These are phyloP conservation scores for Zapus hudsonius DNA, from an alignment of 2,113 vertebrate species.

Conservation along the genomic window DNA sequence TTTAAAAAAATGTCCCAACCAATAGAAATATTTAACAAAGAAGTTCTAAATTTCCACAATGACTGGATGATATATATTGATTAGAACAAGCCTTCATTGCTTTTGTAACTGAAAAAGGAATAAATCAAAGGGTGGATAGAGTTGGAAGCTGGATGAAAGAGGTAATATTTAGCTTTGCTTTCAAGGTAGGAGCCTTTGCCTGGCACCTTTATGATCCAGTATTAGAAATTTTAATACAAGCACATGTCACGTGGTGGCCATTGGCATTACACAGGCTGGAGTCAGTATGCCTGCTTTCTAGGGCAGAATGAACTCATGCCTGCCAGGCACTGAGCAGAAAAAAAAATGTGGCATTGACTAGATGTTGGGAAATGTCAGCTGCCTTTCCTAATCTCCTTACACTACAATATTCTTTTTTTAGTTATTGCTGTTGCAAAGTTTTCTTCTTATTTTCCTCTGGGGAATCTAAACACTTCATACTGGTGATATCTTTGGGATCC, in stretches of 20 bases:
- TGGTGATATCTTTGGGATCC: slow-evolving; percentile 33
- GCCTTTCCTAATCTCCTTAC: neutral
- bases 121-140: neutral
- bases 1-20: neutral
- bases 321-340: neutral
- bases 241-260: neutral
- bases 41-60: neutral
- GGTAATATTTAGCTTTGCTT: neutral
- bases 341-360: neutral
- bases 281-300: neutral
- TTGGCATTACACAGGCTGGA: neutral
- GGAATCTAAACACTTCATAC: slow-evolving; percentile 56
- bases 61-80: neutral
- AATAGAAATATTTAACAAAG: neutral
- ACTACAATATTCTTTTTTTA: slow-evolving; percentile 17
- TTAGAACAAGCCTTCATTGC: neutral
- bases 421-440: slow-evolving; percentile 39
- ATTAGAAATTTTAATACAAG: neutral
- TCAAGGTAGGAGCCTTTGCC: neutral
- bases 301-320: neutral
- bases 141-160: neutral
- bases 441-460: slow-evolving; percentile 61
- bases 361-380: neutral
- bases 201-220: neutral
- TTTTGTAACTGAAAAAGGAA: neutral